Percentiles rank a stretch among this genome's conserved stretches.
Conservation (phyloP, 1,140 invertebrate species). For the Apocrypta bakeri region DNA sequence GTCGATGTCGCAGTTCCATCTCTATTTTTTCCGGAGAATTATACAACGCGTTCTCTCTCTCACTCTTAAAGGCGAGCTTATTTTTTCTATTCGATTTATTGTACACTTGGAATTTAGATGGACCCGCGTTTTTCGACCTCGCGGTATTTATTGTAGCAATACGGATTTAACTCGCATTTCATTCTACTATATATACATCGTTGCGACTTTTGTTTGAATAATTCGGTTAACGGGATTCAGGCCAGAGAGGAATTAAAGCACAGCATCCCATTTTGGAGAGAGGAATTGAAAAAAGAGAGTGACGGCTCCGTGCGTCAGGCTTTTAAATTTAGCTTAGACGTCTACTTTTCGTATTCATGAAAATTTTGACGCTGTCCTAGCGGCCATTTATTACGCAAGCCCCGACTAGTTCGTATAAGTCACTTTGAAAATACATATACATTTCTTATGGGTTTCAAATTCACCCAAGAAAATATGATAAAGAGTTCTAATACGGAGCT, state of each 20-base stretch:
- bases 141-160: background rate
- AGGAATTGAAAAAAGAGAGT: background rate
- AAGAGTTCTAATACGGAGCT: too few relatives aligned
- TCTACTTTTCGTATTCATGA: background rate
- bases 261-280: background rate
- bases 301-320: too few relatives aligned
- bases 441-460: too few relatives aligned
- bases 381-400: background rate
- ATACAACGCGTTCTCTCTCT: too few relatives aligned
- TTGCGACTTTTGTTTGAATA: background rate
- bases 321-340: background rate
- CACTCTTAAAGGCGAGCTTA: background rate
- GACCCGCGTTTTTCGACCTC: background rate
- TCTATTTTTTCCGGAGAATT: background rate
- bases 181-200: too few relatives aligned
- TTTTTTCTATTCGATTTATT: background rate
- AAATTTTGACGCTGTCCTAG: background rate
- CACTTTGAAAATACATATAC: background rate
- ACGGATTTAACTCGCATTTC: too few relatives aligned
- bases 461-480: too few relatives aligned
- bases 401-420: background rate
- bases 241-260: background rate
- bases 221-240: background rate
- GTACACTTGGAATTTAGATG: background rate
- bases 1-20: background rate